Conservation (phyloP, 1,140 invertebrate genomes). For the Drosophila triauraria region DNA sequence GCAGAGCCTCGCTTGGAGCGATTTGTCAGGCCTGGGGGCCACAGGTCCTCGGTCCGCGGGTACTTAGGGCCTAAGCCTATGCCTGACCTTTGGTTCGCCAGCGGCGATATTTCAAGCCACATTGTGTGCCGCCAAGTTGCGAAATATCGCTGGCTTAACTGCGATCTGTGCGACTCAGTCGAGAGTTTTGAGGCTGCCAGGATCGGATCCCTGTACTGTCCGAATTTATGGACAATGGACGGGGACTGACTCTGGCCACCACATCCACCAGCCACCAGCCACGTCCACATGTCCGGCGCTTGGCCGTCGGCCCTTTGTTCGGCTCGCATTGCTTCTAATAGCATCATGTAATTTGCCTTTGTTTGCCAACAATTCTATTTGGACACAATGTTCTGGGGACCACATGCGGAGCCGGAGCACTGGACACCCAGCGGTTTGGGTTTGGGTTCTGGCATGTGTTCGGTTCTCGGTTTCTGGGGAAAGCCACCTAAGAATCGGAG, state of each 20-base stretch:
- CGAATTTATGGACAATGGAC: constrained; percentile 56
- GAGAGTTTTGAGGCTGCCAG: constrained; percentile 21
- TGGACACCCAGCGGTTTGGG: constrained; percentile 22
- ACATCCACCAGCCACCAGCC: constrained; percentile 8
- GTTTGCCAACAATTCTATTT: constrained; percentile 83
- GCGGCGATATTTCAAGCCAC: constrained; percentile 71
- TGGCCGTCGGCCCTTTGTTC: constrained; percentile 71
- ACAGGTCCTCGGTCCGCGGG: constrained; percentile 27
- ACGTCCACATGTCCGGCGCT: constrained; percentile 68
- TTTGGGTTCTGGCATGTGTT: constrained; percentile 27
- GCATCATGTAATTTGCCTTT: constrained; percentile 80
- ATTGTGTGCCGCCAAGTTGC: constrained; percentile 50
- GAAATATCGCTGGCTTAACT: constrained; percentile 48
- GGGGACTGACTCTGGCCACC: constrained; percentile 10
- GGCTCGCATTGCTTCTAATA: constrained; percentile 73
- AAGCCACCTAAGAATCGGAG: constrained; percentile 12
- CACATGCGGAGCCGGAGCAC: constrained; percentile 63
- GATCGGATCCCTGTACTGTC: constrained; percentile 20
- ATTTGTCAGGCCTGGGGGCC: constrained; percentile 69
- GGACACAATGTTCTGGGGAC: constrained; percentile 68
- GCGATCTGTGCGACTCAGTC: constrained; percentile 12
- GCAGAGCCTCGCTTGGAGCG: constrained; percentile 59
- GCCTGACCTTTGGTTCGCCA: constrained; percentile 59
- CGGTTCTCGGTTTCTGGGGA: constrained; percentile 16
- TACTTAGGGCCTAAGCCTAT: constrained; percentile 49